Base-by-base conservation (phyloP, 2,888 invertebrate species). In the Euplexia lucipara region DNA sequence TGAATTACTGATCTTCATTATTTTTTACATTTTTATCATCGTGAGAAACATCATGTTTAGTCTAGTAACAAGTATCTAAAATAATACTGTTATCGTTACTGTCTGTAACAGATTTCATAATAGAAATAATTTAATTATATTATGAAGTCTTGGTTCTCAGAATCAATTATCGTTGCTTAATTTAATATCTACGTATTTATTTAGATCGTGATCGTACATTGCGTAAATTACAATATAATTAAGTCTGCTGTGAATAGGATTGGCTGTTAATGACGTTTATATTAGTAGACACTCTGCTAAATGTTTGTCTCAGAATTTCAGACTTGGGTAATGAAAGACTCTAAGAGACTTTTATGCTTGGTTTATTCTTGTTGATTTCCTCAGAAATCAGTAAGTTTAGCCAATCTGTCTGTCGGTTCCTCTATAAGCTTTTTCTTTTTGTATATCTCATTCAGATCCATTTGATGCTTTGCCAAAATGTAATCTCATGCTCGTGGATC, bases 401-500 rank as follows among this genome's bases (percentile, higher is more conserved):
- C 71, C 68, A 79, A 69, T 74, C 52, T 60, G 74, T 78, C 62
- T 77, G 60, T 67, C 42, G 41, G 69, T 66, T 57, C 48, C 49
- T 62, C 64, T 54, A 41, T 49, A 42, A 67, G 30, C 41, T 48
- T 47, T 61, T 56, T 52, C 61, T 45, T 58, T 53, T 41, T 30
- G 62, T 58, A 59, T 62, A 64, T 62, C 42, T 70, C 54, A 75
- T 60, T 56, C 63, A 52, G 42, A 62, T 65, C 48, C 18, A 75
- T 79, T 75, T 79, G 72, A 68, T 41, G 44, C 56, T 42, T 45
- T 69, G 79, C 79, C 75, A 75, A 79, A 78, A 73, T 41, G 54
- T 60, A 70, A 79, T 66, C 22, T 51, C 48, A 64, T 63, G 35
- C 48, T 41, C n/a, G 18, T 52, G 30, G 20, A 48, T 61, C 56